Conservation (phyloP, 2,113 vertebrate species). For the Pachycephala philippinensis region DNA sequence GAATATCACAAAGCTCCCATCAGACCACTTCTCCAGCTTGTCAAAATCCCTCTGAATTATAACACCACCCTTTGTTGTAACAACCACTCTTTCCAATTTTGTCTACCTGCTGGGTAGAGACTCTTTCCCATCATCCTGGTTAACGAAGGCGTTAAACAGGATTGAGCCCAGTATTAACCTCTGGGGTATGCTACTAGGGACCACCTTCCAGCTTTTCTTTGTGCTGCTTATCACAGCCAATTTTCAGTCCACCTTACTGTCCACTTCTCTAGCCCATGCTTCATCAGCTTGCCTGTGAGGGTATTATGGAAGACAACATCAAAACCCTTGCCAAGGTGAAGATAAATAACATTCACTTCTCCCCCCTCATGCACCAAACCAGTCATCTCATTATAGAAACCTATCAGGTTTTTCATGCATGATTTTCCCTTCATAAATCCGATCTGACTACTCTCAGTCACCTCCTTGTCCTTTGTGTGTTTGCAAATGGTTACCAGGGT, state of each 20-base stretch:
- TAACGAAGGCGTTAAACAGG: not conserved
- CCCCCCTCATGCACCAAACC: not conserved
- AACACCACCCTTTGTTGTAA: not conserved
- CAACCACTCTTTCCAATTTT: not conserved
- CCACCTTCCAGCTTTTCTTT: not conserved
- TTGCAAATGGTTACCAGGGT: not conserved
- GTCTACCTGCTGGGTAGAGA: not conserved
- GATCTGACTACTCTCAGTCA: not conserved
- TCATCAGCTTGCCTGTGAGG: not conserved
- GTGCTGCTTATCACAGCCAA: not conserved
- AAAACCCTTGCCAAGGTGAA: not conserved
- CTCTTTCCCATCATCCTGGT: not conserved
- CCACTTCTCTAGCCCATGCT: not conserved
- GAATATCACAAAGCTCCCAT: not conserved
- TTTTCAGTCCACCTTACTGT: not conserved
- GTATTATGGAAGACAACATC: not conserved
- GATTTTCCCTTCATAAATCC: not conserved
- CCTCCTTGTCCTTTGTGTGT: not conserved
- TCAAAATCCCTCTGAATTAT: not conserved
- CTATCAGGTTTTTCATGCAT: not conserved
- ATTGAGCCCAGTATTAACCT: rapidly evolving
- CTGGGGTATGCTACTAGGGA: not conserved
- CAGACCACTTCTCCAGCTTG: not conserved
- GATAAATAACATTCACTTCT: not conserved
- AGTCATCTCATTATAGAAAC: not conserved